Evolutionary conservation across 2,888 invertebrate genomes (phyloP).

Genomic region (Clostera curtula): DNA sequence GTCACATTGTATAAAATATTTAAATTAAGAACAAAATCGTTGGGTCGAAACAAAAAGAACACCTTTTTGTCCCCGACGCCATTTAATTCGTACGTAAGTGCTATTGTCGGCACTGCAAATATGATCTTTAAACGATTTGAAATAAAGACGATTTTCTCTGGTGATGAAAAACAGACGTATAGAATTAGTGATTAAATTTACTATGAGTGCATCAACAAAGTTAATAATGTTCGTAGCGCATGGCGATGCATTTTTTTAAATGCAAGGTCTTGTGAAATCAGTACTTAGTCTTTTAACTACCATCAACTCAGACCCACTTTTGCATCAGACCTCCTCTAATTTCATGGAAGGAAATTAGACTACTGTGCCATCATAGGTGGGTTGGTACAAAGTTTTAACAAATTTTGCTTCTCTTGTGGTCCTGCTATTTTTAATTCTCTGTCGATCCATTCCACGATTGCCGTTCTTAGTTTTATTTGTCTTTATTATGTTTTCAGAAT

Average conservation of each 20-base stretch:
- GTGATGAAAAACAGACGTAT: constrained; percentile 12
- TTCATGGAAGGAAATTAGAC: too few species aligned
- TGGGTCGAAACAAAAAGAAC: constrained; percentile 62
- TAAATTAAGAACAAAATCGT: constrained; percentile 68
- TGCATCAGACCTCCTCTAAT: too few species aligned
- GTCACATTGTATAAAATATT: constrained; percentile 68
- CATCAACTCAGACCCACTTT: too few species aligned
- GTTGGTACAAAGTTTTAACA: too few species aligned
- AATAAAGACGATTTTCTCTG: constrained; percentile 1
- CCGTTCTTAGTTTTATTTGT: too few species aligned
- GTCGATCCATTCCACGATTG: too few species aligned
- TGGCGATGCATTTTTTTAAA: constrained; percentile 6
- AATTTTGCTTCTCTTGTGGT: too few species aligned
- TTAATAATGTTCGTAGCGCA: constrained; percentile 9
- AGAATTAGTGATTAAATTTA: constrained; percentile 44
- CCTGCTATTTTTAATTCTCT: too few species aligned
- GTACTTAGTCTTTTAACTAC: too few species aligned
- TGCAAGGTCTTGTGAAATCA: too few species aligned
- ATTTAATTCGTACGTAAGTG: constrained; percentile 31
- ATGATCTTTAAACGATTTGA: constrained; percentile 6
- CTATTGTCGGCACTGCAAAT: background rate
- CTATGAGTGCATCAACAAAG: constrained; percentile 19
- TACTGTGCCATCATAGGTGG: too few species aligned
- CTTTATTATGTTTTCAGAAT: too few species aligned
- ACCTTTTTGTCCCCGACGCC: constrained; percentile 45